A percentile compares a stretch with the other conserved stretches of the same genome.
Evolutionary conservation across 2,113 vertebrate genomes (phyloP).

Genomic region (Myiagra hebetior): DNA sequence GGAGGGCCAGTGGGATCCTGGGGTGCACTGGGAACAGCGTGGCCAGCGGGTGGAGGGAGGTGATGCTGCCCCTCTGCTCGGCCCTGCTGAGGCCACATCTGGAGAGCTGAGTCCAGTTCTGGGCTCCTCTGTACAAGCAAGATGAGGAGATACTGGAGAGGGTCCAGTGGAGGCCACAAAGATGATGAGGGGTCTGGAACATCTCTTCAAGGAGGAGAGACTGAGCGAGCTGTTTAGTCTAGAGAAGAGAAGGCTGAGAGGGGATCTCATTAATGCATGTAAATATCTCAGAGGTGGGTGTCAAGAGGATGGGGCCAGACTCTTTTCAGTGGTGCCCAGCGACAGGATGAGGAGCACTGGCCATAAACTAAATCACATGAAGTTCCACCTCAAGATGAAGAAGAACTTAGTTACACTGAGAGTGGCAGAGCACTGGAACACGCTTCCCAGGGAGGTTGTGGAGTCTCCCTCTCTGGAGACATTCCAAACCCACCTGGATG

Average conservation of each 20-base stretch:
- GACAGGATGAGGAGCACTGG: not conserved
- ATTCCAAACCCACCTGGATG: not conserved
- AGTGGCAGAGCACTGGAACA: not conserved
- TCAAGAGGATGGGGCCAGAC: not conserved
- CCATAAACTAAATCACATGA: not conserved
- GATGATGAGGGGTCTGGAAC: not conserved
- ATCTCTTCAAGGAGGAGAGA: rapidly evolving
- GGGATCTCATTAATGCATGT: not conserved
- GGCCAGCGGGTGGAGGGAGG: not conserved
- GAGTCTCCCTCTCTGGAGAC: not conserved
- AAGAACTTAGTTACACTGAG: not conserved
- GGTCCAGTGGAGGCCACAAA: not conserved
- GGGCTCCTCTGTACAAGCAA: not conserved
- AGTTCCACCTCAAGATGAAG: not conserved
- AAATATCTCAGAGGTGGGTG: not conserved
- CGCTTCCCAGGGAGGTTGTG: not conserved
- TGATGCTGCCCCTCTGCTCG: not conserved
- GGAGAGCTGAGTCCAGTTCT: not conserved
- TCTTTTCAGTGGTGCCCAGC: not conserved
- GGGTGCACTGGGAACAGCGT: not conserved
- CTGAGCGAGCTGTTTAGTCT: not conserved
- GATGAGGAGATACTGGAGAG: not conserved
- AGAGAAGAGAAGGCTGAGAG: not conserved
- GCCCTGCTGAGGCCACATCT: not conserved
- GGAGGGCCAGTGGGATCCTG: not conserved